Conservation (phyloP, 30 jellyfish, hydroid and myxozoan species). For the Rhopilema esculentum region DNA sequence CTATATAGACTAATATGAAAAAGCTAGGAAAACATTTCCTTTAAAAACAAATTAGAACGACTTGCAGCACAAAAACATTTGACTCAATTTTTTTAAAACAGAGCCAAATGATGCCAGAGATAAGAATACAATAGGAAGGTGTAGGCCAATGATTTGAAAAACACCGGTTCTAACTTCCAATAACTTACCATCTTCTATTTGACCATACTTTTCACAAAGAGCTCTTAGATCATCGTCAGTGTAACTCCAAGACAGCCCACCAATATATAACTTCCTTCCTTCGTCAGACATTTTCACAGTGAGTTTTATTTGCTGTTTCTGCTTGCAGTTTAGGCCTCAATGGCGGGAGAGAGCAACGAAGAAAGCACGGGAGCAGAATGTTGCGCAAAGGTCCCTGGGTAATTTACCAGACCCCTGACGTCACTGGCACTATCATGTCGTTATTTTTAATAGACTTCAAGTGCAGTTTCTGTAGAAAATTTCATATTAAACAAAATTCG, state of each 20-base stretch:
- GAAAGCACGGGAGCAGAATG: neutral
- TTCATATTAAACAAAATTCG: too few species aligned
- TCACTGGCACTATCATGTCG: too few species aligned
- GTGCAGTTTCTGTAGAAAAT: too few species aligned
- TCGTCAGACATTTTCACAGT: slow-evolving; percentile 52
- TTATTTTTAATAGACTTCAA: too few species aligned
- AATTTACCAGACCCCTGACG: neutral
- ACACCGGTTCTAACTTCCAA: neutral
- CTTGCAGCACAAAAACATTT: too few species aligned
- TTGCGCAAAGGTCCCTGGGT: slow-evolving; percentile 13
- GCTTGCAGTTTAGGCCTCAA: neutral
- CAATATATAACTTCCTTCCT: slow-evolving; percentile 60
- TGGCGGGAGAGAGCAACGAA: neutral
- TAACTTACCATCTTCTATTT: slow-evolving; percentile 66
- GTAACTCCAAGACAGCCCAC: slow-evolving; percentile 63
- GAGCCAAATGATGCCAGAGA: too few species aligned
- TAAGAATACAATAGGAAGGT: too few species aligned
- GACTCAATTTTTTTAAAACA: too few species aligned
- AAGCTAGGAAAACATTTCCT: too few species aligned
- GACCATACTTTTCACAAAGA: slow-evolving; percentile 53
- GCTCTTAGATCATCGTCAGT: slow-evolving; percentile 50
- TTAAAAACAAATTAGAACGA: too few species aligned
- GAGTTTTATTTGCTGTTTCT: neutral
- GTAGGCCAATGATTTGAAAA: too few species aligned
- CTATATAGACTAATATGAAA: too few species aligned